phyloP scores from a whole-genome alignment of 2,113 vertebrate genomes.

The Cromileptes altivelis region DNA sequence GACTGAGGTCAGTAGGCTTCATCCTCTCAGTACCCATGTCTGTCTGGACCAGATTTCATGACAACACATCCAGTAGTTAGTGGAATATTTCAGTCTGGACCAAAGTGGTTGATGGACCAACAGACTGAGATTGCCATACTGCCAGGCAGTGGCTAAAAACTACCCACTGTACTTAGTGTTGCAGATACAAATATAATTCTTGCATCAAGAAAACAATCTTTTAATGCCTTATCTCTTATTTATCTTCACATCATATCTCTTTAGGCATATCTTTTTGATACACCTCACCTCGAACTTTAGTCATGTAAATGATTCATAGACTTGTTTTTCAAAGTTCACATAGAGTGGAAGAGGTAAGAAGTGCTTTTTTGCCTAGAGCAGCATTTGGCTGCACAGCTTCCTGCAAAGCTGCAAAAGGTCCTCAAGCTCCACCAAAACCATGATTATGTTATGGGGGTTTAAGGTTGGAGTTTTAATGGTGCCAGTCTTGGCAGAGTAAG shows the following conservation, averaged over 20 bases:
- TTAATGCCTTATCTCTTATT: not conserved
- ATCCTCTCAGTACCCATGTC: not conserved
- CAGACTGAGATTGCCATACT: not conserved
- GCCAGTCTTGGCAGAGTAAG: not conserved
- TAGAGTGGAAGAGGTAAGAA: not conserved
- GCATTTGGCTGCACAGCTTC: not conserved
- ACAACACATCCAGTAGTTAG: not conserved
- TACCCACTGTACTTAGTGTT: not conserved
- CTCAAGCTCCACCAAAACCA: not conserved
- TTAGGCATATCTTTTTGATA: not conserved
- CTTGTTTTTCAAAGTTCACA: not conserved
- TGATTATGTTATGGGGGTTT: not conserved
- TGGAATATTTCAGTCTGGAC: not conserved
- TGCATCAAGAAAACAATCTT: not conserved
- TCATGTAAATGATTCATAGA: not conserved
- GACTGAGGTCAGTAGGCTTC: not conserved
- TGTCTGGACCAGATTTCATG: not conserved
- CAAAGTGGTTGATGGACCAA: not conserved
- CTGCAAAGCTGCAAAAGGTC: slow-evolving; percentile 1
- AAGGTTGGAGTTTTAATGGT: too few relatives aligned
- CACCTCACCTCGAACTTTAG: not conserved
- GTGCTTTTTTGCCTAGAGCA: not conserved
- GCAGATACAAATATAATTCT: not conserved
- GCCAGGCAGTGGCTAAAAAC: too few relatives aligned
- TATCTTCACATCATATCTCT: not conserved